Evolutionary conservation across 2,113 vertebrate species (phyloP).

Genomic region (Turdus rufiventris): DNA sequence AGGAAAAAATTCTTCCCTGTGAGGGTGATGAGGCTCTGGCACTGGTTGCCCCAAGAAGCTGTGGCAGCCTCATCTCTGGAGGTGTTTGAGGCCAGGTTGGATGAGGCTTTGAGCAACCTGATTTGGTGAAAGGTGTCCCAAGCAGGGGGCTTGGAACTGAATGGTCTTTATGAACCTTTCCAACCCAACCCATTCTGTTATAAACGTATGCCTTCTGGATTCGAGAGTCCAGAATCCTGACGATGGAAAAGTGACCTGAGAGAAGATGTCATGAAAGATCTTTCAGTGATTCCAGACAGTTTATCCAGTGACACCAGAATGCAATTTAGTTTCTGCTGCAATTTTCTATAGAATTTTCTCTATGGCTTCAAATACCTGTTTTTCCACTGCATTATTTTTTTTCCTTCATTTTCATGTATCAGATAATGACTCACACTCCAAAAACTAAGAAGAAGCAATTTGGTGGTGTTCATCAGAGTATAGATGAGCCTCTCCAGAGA

Average conservation of each 20-base stretch:
- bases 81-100: neutral
- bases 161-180: neutral
- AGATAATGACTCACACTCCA: constrained; percentile 94
- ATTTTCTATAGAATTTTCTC: neutral
- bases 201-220: neutral
- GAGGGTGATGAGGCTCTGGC: neutral
- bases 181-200: neutral
- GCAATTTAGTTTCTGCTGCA: neutral
- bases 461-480: constrained; percentile 56
- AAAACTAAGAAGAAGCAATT: constrained; percentile 78
- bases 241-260: neutral
- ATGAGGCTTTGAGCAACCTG: neutral
- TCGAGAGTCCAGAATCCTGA: neutral
- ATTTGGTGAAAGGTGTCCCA: neutral
- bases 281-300: neutral
- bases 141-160: neutral
- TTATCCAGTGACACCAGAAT: neutral
- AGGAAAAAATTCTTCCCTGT: neutral
- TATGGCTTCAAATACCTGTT: neutral
- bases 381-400: neutral
- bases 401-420: neutral
- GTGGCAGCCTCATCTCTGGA: neutral
- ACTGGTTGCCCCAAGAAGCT: neutral
- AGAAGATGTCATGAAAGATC: neutral
- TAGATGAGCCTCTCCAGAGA: constrained; percentile 86